These are phyloP conservation scores for Eristalis intricaria DNA, from an alignment of 2,888 invertebrate species.

Conservation along the genomic window DNA sequence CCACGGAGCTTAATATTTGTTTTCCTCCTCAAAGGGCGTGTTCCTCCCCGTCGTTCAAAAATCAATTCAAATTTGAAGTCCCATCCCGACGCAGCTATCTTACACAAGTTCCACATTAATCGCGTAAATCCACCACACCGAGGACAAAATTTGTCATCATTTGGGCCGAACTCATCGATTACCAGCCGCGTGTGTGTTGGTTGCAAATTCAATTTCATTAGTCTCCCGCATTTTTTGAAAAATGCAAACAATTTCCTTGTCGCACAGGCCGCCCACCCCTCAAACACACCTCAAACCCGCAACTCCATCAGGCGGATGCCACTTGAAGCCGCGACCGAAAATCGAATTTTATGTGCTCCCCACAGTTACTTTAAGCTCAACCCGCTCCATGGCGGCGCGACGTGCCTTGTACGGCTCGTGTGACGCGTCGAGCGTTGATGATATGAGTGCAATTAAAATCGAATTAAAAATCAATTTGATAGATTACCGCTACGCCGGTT, in stretches of 20 bases:
- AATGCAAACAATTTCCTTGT: constrained; percentile 23
- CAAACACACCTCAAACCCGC: not conserved
- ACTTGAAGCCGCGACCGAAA: not conserved
- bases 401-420: not conserved
- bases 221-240: constrained; percentile 11
- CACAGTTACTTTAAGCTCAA: not conserved
- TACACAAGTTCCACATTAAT: not conserved
- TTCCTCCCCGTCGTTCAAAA: not conserved
- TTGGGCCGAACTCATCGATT: not conserved
- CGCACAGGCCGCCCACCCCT: not conserved
- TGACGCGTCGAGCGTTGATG: not conserved
- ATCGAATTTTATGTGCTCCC: not conserved
- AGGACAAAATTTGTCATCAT: not conserved
- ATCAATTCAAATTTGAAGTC: not conserved
- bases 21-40: not conserved
- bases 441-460: constrained; percentile 32
- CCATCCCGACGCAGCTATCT: not conserved
- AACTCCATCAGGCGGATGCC: not conserved
- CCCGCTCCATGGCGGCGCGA: not conserved
- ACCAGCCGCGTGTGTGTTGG: not conserved
- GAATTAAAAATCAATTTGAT: constrained; percentile 52
- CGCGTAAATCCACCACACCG: not conserved
- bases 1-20: not conserved
- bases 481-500: constrained; percentile 12
- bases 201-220: constrained; percentile 7